These are phyloP conservation scores for Eidolon helvum DNA, from an alignment of 2,113 vertebrate genomes.

Conservation along the genomic window DNA sequence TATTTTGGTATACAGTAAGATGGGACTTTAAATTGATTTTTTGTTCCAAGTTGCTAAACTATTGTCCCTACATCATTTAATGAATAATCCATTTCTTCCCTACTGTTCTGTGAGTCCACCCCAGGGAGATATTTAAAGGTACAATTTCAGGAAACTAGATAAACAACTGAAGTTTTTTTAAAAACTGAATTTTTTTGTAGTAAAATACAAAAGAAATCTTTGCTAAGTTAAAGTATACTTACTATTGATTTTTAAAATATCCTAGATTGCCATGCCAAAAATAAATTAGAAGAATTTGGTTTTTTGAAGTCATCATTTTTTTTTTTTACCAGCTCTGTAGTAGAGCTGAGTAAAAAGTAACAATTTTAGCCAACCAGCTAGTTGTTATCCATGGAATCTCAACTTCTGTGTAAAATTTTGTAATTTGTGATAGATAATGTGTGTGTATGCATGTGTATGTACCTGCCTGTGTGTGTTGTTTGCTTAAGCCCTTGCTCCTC, in stretches of 20 bases:
- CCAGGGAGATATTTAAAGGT: background rate
- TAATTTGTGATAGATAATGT: background rate
- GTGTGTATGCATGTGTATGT: background rate
- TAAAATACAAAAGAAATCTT: background rate
- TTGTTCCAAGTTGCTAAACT: constrained; percentile 40
- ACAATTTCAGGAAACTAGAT: constrained; percentile 47
- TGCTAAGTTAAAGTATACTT: background rate
- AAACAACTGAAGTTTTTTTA: background rate
- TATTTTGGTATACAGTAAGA: constrained; percentile 31
- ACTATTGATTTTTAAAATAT: constrained; percentile 30
- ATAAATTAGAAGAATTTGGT: background rate
- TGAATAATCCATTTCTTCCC: constrained; percentile 64
- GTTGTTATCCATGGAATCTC: background rate
- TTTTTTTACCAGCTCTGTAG: background rate
- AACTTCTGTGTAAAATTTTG: background rate
- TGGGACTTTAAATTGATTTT: constrained; percentile 54
- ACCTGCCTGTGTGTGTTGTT: background rate
- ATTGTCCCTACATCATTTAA: constrained; percentile 14
- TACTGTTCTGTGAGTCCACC: constrained; percentile 9
- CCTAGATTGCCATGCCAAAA: background rate
- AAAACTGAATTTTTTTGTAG: background rate
- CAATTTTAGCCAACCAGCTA: background rate
- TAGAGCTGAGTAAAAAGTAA: background rate
- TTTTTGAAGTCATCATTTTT: background rate
- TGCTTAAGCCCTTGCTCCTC: background rate